These are phyloP conservation scores for Endotricha flammealis DNA, from an alignment of 2,888 invertebrate genomes.

Conservation along the genomic window DNA sequence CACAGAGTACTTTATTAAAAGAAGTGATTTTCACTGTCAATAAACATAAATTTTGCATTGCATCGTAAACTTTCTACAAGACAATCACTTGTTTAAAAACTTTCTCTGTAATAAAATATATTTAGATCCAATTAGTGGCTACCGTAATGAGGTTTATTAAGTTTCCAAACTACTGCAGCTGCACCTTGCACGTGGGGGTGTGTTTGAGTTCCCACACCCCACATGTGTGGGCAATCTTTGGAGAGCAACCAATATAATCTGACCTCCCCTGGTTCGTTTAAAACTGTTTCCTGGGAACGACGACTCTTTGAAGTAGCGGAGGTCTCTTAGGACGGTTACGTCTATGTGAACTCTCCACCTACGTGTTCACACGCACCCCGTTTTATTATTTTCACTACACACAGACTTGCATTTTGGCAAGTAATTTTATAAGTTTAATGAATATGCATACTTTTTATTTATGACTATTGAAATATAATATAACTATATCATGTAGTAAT, in stretches of 20 bases:
- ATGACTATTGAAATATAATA: no score
- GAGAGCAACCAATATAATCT: conserved; percentile 29
- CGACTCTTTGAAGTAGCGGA: conserved; percentile 28
- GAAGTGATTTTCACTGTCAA: no score
- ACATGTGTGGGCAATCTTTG: conserved; percentile 45
- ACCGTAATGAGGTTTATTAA: conserved; percentile 4
- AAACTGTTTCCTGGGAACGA: conserved; percentile 20
- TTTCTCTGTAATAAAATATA: no score
- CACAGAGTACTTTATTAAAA: no score
- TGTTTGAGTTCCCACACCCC: conserved; percentile 48
- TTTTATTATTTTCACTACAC: conserved; percentile 14
- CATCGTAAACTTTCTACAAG: no score
- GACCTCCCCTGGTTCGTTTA: conserved; percentile 30
- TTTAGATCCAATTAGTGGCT: conserved; percentile 6
- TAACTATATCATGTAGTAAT: no score
- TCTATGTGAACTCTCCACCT: conserved; percentile 52
- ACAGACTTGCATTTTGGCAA: conserved; percentile 1
- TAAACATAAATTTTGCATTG: no score
- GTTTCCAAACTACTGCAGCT: conserved; percentile 28
- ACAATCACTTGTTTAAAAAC: no score
- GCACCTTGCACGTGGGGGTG: conserved; percentile 45
- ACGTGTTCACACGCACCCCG: conserved; percentile 50
- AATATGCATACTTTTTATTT: no score
- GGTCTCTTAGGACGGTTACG: conserved; percentile 33
- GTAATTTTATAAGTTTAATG: conserved; percentile 1